A percentile compares a stretch with the other conserved stretches of the same genome.
These are phyloP conservation scores for Protula sp. DNA, from an alignment of 2,888 invertebrate genomes.

Conservation along the genomic window DNA sequence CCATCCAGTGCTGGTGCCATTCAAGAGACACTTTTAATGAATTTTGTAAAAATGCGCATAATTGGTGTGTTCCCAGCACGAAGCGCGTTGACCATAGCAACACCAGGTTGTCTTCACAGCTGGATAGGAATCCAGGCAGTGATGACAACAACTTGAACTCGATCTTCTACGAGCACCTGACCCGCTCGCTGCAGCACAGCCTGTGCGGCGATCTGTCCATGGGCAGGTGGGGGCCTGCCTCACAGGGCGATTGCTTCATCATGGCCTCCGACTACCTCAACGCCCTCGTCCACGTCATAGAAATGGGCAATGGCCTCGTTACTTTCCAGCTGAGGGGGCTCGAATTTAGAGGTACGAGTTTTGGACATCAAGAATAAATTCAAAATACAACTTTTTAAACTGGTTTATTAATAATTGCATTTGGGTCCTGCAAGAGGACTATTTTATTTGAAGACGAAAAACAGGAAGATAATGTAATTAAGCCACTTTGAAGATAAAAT, in stretches of 20 bases:
- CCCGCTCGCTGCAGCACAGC: slow-evolving; percentile 90
- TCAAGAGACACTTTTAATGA: too few relatives aligned
- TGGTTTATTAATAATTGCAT: too few relatives aligned
- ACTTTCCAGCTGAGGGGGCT: slow-evolving; percentile 96
- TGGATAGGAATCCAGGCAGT: slow-evolving; percentile 79
- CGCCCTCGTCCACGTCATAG: slow-evolving; percentile 95
- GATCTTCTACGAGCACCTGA: slow-evolving; percentile 98
- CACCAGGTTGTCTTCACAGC: slow-evolving; percentile 86
- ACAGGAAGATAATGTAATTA: too few relatives aligned
- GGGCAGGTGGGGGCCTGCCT: slow-evolving; percentile 86
- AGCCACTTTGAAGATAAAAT: too few relatives aligned
- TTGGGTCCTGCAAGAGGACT: too few relatives aligned
- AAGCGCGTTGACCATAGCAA: slow-evolving; percentile 95
- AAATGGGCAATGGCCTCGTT: slow-evolving; percentile 94
- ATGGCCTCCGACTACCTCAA: slow-evolving; percentile 97
- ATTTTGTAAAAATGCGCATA: too few relatives aligned
- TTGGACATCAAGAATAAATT: too few relatives aligned
- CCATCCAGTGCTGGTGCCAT: too few relatives aligned
- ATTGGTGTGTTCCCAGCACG: slow-evolving; percentile 59
- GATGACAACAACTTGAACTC: slow-evolving; percentile 98
- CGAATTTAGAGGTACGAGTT: slow-evolving; percentile 74
- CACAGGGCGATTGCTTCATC: slow-evolving; percentile 96
- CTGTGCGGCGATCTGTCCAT: slow-evolving; percentile 62
- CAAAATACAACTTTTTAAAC: background rate
- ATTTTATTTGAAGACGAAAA: too few relatives aligned